These are phyloP conservation scores for Scolopax rusticola DNA, from an alignment of 2,797 vertebrate genomes.

Conservation along the genomic window DNA sequence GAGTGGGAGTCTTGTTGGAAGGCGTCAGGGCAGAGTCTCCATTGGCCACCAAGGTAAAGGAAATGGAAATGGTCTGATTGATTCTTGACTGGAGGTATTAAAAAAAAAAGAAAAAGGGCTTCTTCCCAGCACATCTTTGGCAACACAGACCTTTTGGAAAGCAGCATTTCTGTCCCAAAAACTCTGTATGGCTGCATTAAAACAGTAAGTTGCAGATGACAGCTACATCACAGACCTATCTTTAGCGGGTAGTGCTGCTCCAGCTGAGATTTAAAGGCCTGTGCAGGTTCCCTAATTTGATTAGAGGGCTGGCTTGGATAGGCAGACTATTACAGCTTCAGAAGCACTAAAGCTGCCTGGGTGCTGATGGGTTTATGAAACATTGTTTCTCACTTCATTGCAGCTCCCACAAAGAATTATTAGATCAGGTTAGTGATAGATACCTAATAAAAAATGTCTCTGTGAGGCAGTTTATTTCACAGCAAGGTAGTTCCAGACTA, in stretches of 20 bases:
- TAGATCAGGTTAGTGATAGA: slow-evolving; percentile 56
- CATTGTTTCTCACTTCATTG: slow-evolving; percentile 72
- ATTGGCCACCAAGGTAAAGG: background rate
- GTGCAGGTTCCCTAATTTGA: slow-evolving; percentile 42
- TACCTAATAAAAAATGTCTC: slow-evolving; percentile 65
- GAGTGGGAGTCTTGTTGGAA: background rate
- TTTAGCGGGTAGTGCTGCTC: slow-evolving; percentile 7
- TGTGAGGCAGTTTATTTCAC: slow-evolving; percentile 57
- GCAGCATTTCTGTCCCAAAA: background rate
- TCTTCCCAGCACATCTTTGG: background rate
- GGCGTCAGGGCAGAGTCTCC: background rate
- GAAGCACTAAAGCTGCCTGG: slow-evolving; percentile 63
- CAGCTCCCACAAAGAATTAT: slow-evolving; percentile 64
- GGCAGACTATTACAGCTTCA: slow-evolving; percentile 40
- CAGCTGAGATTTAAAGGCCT: slow-evolving; percentile 39
- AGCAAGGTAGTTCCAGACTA: slow-evolving; percentile 44
- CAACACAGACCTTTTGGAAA: background rate
- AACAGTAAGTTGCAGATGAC: background rate
- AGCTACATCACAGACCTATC: background rate
- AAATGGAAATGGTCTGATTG: background rate
- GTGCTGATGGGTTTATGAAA: slow-evolving; percentile 71
- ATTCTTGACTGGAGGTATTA: background rate
- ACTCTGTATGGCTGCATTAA: background rate
- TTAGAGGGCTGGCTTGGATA: slow-evolving; percentile 42
- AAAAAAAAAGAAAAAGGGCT: background rate